These are phyloP conservation scores for Drosophila ambigua DNA, from an alignment of 1,140 invertebrate genomes.

Conservation along the genomic window DNA sequence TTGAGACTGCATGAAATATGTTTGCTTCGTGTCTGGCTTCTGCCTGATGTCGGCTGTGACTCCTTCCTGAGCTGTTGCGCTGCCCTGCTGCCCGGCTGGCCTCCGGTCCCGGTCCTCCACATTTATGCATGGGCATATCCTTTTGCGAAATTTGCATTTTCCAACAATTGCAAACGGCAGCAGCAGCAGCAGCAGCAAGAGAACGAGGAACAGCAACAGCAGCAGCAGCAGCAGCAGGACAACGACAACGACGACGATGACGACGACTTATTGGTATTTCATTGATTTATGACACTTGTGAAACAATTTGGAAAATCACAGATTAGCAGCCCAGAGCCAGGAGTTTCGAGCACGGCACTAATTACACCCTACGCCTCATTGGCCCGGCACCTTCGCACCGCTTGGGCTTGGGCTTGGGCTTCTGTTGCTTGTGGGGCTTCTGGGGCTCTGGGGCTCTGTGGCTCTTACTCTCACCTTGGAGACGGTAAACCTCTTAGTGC, in stretches of 20 bases:
- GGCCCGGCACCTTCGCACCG: slow-evolving; percentile 31
- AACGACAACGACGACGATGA: slow-evolving; percentile 23
- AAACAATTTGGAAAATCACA: slow-evolving; percentile 84
- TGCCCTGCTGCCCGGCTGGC: slow-evolving; percentile 4
- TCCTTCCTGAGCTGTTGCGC: slow-evolving; percentile 21
- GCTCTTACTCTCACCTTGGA: not conserved
- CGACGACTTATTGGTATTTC: slow-evolving; percentile 83
- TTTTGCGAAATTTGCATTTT: slow-evolving; percentile 82
- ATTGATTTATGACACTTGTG: slow-evolving; percentile 84
- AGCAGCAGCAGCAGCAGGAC: slow-evolving; percentile 16
- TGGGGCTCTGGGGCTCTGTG: not conserved
- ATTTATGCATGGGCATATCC: slow-evolving; percentile 80
- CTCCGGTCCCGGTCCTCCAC: slow-evolving; percentile 14
- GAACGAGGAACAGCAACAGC: slow-evolving; percentile 1
- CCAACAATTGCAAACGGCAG: slow-evolving; percentile 69
- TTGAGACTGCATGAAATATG: slow-evolving; percentile 83
- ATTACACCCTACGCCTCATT: slow-evolving; percentile 70
- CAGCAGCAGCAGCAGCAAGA: slow-evolving; percentile 20
- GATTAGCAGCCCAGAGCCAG: slow-evolving; percentile 61
- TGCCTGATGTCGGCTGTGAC: slow-evolving; percentile 44
- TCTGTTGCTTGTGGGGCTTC: too few relatives aligned
- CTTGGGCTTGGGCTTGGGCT: not conserved
- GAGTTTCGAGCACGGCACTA: slow-evolving; percentile 42
- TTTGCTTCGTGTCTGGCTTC: slow-evolving; percentile 68
- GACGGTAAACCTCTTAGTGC: too few relatives aligned